These are phyloP conservation scores for Hippocampus mohnikei DNA, from an alignment of 2,113 vertebrate species.

Conservation along the genomic window DNA sequence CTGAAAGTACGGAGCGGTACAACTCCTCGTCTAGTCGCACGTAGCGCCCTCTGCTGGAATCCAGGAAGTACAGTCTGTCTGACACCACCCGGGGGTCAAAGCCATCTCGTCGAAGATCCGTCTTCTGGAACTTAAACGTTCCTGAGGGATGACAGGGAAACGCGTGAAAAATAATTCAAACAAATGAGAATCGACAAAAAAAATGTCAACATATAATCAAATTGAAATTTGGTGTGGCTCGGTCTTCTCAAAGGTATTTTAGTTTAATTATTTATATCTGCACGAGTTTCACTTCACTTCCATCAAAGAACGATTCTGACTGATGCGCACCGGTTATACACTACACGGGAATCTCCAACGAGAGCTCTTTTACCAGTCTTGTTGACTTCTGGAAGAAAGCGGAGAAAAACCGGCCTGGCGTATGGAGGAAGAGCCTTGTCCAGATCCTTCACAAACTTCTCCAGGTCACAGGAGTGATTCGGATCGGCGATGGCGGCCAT, in stretches of 20 bases:
- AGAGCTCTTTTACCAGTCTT: constrained; percentile 80
- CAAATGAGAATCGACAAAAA: background rate
- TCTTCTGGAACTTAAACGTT: constrained; percentile 96
- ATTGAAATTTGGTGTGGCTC: no score
- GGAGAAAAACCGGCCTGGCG: constrained; percentile 85
- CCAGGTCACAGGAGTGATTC: constrained; percentile 74
- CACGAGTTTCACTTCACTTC: no score
- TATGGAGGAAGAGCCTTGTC: constrained; percentile 86
- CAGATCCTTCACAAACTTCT: constrained; percentile 78
- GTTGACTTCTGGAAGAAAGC: constrained; percentile 84
- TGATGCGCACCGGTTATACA: background rate
- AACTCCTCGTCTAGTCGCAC: constrained; percentile 73
- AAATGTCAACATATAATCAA: background rate
- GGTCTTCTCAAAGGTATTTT: no score
- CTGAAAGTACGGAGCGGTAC: constrained; percentile 79
- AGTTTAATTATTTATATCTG: no score
- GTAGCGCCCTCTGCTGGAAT: constrained; percentile 81
- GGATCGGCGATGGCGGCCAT: constrained; percentile 92
- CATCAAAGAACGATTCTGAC: no score
- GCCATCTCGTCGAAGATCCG: constrained; percentile 83
- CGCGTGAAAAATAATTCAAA: background rate
- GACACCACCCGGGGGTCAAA: constrained; percentile 78
- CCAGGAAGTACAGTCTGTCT: constrained; percentile 88
- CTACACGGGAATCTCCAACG: background rate
- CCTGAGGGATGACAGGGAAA: constrained; percentile 62